Evolutionary conservation across 2,113 vertebrate genomes (phyloP), one percentile per base, ranked within the genome.

Genomic region (Lepus europaeus): DNA sequence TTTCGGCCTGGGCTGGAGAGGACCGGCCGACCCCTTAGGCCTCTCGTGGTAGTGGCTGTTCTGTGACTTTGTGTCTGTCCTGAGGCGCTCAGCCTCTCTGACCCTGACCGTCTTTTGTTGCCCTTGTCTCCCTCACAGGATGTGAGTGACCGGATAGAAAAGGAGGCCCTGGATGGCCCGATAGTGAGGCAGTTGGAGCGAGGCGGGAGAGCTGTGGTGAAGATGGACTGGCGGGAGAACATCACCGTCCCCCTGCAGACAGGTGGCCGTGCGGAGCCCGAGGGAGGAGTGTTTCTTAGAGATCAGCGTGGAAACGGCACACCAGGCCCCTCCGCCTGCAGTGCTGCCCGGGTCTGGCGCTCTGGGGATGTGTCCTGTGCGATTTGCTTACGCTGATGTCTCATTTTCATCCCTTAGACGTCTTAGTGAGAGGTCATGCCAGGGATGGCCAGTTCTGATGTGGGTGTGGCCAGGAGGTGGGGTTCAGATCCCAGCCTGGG

Each of bases 201-300:
- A 97, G 99, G 99, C 0, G 99, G 99, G 87, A 98, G 99, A 97
- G 98, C 98, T 1, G 99, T 99, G 95, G 99, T 99, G 95, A 99
- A 99, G 97, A 96, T 98, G 97, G 99, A 99, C 98, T 99, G 99
- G 99, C 98, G 99, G 95, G 99, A 99, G 70, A 99, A 99, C 72
- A 99, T 99, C 98, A 99, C 99, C 0, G 99, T 99, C 79, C 99
- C 99, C 27, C 98, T 99, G 84, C 99, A 99, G 98, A 99, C 99
- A 97, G 99, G 99, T 99, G 98, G 96, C 25, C 17, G 0, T 2
- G 0, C 31, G 1, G 36, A 25, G 29, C 22, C 53, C 68, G 13
- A 6, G 45, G 17, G 31, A 39, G 12, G 31, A 39, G 5, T 1
- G 0, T 70, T 74, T 69, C 53, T 56, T 23, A 63, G 79, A 72